phyloP scores from a whole-genome alignment of 2,797 vertebrate genomes.

The Acanthurus leucopareius region DNA sequence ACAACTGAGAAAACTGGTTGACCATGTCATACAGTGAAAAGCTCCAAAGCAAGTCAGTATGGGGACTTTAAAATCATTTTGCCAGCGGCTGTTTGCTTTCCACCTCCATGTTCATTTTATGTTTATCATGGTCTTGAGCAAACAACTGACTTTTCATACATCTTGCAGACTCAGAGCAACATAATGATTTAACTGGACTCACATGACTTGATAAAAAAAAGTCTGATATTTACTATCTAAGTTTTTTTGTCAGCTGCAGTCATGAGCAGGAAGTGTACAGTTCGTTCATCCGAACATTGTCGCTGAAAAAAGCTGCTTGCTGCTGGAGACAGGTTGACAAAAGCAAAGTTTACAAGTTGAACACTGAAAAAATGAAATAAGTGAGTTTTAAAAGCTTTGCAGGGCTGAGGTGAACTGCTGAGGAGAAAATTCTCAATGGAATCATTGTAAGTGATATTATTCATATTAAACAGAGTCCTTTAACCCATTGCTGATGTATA shows the following conservation, averaged over 20 bases:
- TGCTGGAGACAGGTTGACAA: background rate
- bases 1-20: too few relatives aligned
- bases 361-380: background rate
- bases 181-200: background rate
- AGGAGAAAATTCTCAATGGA: background rate
- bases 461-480: background rate
- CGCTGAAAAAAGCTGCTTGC: background rate
- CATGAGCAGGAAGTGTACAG: too few relatives aligned
- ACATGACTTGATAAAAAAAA: background rate
- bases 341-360: background rate
- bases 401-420: background rate
- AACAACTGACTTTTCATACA: background rate
- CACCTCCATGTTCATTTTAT: background rate
- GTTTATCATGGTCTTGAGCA: background rate
- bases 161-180: background rate
- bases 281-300: too few relatives aligned
- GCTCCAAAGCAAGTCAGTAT: background rate
- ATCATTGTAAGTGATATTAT: background rate
- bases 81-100: background rate
- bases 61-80: background rate
- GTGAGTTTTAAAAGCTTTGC: background rate
- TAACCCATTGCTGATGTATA: constrained; percentile 6
- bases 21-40: background rate
- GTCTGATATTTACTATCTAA: background rate
- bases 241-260: too few relatives aligned